These are phyloP conservation scores for Enteromius anoplus DNA, from an alignment of 2,797 vertebrate species.

Conservation along the genomic window DNA sequence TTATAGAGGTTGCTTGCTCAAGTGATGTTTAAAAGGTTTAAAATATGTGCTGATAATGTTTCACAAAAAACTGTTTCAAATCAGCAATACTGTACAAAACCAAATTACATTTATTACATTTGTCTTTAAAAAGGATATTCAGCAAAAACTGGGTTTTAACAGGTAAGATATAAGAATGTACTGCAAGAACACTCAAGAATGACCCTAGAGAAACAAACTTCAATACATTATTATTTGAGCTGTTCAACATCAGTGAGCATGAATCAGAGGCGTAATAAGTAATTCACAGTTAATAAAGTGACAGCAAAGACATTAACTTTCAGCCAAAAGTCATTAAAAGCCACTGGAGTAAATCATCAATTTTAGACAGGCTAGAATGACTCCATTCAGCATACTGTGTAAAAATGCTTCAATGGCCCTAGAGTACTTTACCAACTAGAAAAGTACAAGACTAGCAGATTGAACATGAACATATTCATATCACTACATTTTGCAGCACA, in stretches of 20 bases:
- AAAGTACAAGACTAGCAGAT: not conserved
- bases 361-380: constrained; percentile 51
- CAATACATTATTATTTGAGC: constrained; percentile 35
- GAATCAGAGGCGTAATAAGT: constrained; percentile 44
- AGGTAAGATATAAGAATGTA: not conserved
- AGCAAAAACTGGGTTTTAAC: not conserved
- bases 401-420: constrained; percentile 33
- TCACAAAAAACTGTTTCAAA: not conserved
- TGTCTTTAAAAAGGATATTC: not conserved
- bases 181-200: not conserved
- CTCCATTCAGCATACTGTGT: constrained; percentile 45
- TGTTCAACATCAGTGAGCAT: constrained; percentile 48
- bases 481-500: not conserved
- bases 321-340: constrained; percentile 53
- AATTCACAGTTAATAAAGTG: constrained; percentile 56
- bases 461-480: not conserved
- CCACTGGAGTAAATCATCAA: constrained; percentile 54
- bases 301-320: constrained; percentile 45
- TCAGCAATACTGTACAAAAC: not conserved
- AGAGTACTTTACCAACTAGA: not conserved
- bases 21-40: not conserved
- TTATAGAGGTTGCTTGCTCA: no score
- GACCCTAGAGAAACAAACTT: not conserved
- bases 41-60: not conserved
- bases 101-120: not conserved